Base-by-base conservation (phyloP, 2,113 vertebrate species). In the Nymphicus hollandicus region DNA sequence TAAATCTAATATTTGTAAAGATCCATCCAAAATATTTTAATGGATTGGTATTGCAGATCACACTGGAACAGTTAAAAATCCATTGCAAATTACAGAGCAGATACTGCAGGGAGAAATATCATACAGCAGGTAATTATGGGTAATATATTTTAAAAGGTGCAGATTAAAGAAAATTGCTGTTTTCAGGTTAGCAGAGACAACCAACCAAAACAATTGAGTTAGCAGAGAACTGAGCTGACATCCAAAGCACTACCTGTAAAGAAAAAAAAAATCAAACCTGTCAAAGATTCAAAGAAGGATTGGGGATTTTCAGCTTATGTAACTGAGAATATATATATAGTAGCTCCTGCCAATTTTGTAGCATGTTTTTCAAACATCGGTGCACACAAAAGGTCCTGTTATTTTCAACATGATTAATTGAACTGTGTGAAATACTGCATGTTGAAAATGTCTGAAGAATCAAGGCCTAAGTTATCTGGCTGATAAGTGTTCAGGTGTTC, bases 111-210 rank as follows among this genome's bases (percentile, higher is more conserved):
- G 24, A 46, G 33, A 25, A 88, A 44, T 61, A 41, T 24, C 1
- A 5, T 64, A 41, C 11, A 74, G 41, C 15, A 93, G 61, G 37
- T 78, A 94, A 95, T 94, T 79, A 94, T 56, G 46, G 78, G 81
- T 94, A 95, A 89, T 82, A 76, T 17, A 81, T 95, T 89, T 92
- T 91, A 89, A 84, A 84, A 97, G 11, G 73, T 93, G 53, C 31
- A 92, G 85, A 96, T 91, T 95, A 96, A 91, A 88, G 63, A 95
- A 90, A 97, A 95, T 92, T 95, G 86, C 18, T 86, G 53, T 63
- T 96, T 96, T 94, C 43, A 91, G 56, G 93, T 87, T 83, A 90
- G 39, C 50, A 93, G 72, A 93, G 94, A 81, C 72, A 97, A 78
- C 56, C 49, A 91, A 72, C 24, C 47, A 93, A 95, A 96, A 85